Base-by-base conservation (phyloP, 2,888 invertebrate genomes). In the Drosophila macrospina region DNA sequence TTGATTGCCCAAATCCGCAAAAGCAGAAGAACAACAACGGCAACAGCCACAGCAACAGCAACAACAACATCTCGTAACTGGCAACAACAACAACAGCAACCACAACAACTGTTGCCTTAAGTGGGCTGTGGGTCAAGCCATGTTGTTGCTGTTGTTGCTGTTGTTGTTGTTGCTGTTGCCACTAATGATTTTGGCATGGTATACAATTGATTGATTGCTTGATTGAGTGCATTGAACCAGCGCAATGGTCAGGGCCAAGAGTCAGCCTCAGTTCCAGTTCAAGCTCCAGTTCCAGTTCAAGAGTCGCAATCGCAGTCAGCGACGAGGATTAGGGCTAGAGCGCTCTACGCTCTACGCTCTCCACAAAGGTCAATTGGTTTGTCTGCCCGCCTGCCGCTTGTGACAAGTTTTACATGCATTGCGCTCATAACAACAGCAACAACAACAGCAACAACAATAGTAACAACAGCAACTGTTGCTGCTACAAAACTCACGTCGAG, bases 41-140 rank as follows among this genome's bases (percentile, higher is more conserved):
- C 36, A 50, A 50, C 50, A n/a, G n/a, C n/a, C n/a, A n/a, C n/a
- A 44, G 5, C 20, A 24, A 20, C 30, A 62, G 37, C 37, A 56
- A 45, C 63, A 51, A 42, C 56, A 47, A 42, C 56, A 47, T 37
- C 56, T 26, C 32, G 52, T 42, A 52, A 39, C 51, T 68, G 42
- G 57, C 50, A 63, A 8, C 30, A 32, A 44, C 50, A 52, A 39
- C 51, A 64, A 7, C 32, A 34, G 41, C 39, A 48, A 26, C 41
- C 36, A 11, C 55, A 47, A 32, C 34, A 41, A 65, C 63, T 55
- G 44, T 74, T 63, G 66, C 79, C 82, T 82, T 84, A 87, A 87
- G 85, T 87, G 85, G 87, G 80, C 84, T 84, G 80, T 84, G 86
- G 84, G 86, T 84, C 86, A 87, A 80, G 78, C 80, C 85, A 77